Evolutionary conservation across 2,888 invertebrate species (phyloP), one percentile per base, ranked within the genome.

Genomic region (Chymomyza fuscimana): DNA sequence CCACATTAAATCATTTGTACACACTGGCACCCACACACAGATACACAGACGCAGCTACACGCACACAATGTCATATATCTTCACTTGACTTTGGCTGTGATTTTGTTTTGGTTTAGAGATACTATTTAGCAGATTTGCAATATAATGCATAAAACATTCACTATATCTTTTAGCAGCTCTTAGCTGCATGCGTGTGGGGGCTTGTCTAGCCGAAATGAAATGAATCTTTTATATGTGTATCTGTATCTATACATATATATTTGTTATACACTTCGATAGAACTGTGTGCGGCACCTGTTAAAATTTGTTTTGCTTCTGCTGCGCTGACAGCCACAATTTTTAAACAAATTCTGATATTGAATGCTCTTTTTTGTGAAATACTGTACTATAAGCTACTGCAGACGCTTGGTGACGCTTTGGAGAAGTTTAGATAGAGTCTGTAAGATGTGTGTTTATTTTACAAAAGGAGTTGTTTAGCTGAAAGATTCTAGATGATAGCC

Each of bases 271-370:
- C 58, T 25, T 36, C 60, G 60, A 60, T 58, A 40, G 60, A 60
- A n/a, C 29, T 40, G 46, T 19, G 36, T 65, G 46, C 22, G 84
- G 83, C 83, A 83, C 83, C 83, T 83, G 83, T 86, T 83, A 84
- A 82, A 83, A 83, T 83, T 83, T 83, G 83, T 83, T 86, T 83
- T 86, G 86, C 83, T 86, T 86, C 86, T 84, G 82, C 82, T 80
- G 56, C 80, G 83, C 82, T 83, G 83, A 83, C 83, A 83, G 83
- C 66, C 84, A 79, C 86, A 82, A 83, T 83, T 83, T 83, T 82
- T 86, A 83, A 12, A 46, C 40, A 46, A 46, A 46, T 46, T 46
- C 40, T 4, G 12, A 10, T 46, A 6, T 46, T 12, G 10, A 46
- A 46, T 46, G 40, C 40, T 12, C 12, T 46, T 46, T 6, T 46